Conservation (phyloP, 2,113 vertebrate species). For the Setophaga coronata region DNA sequence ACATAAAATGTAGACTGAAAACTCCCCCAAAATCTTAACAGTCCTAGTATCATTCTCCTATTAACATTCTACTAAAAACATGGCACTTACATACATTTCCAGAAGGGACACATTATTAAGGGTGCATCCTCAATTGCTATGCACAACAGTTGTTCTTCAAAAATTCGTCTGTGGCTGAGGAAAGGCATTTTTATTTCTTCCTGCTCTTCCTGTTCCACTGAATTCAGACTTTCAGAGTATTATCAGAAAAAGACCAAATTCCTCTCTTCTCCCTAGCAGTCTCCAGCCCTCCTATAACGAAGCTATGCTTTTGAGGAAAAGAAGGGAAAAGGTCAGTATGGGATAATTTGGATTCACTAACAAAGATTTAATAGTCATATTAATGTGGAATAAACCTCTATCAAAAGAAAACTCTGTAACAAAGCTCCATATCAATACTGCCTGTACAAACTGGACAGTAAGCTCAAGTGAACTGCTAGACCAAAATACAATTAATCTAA, state of each 20-base stretch:
- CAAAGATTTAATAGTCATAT: not conserved
- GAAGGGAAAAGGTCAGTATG: not conserved
- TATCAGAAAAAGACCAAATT: not conserved
- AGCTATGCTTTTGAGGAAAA: not conserved
- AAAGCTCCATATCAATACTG: not conserved
- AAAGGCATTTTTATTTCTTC: not conserved
- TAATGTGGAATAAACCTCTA: not conserved
- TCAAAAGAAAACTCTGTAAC: not conserved
- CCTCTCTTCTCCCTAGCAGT: not conserved
- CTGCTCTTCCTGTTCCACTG: not conserved
- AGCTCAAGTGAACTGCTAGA: not conserved
- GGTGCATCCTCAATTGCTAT: not conserved
- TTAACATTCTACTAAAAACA: not conserved
- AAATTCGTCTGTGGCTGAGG: not conserved
- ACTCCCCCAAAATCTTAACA: not conserved
- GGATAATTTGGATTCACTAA: not conserved
- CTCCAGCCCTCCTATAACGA: not conserved
- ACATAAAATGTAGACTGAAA: not conserved
- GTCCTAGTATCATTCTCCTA: not conserved
- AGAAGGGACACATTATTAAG: not conserved
- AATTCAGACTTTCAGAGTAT: not conserved
- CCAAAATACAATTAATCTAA: not conserved
- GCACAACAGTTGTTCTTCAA: not conserved
- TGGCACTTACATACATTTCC: not conserved
- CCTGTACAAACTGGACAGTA: not conserved